These are phyloP conservation scores for Amiota minor DNA, from an alignment of 2,888 invertebrate species.

Conservation along the genomic window DNA sequence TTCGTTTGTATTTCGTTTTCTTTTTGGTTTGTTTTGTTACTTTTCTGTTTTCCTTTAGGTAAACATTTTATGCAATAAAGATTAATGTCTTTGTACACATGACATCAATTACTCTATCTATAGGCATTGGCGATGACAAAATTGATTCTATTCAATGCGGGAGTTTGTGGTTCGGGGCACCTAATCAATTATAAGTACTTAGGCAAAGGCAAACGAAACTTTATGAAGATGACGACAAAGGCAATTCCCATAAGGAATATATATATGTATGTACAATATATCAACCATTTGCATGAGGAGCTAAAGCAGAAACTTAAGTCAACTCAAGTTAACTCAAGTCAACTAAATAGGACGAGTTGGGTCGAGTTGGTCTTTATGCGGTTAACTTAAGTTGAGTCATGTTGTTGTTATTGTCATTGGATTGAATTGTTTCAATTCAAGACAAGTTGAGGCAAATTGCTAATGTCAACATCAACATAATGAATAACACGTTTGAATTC, in stretches of 20 bases:
- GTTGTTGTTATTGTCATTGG: too few relatives aligned
- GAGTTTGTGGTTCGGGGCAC: constrained; percentile 30
- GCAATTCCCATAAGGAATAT: neutral
- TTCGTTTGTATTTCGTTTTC: neutral
- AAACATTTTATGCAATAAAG: constrained; percentile 63
- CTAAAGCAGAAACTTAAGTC: neutral
- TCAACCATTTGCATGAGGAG: neutral
- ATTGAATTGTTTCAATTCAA: neutral
- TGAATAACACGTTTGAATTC: constrained; percentile 41
- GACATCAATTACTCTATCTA: constrained; percentile 66
- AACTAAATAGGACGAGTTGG: neutral
- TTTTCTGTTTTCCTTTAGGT: constrained; percentile 17
- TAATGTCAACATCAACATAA: constrained; percentile 67
- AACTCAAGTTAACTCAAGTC: neutral
- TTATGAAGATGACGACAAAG: neutral
- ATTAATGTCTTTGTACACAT: constrained; percentile 63
- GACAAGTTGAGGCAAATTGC: constrained; percentile 8
- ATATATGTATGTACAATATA: neutral
- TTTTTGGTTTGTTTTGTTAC: neutral
- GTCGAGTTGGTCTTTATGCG: too few relatives aligned
- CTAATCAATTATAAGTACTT: constrained; percentile 64
- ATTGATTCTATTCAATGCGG: neutral
- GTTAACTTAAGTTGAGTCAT: too few relatives aligned
- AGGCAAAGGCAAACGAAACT: constrained; percentile 22
- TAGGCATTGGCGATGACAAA: constrained; percentile 30